Base-by-base conservation (phyloP, 2,888 invertebrate genomes). In the Idaea straminata region DNA sequence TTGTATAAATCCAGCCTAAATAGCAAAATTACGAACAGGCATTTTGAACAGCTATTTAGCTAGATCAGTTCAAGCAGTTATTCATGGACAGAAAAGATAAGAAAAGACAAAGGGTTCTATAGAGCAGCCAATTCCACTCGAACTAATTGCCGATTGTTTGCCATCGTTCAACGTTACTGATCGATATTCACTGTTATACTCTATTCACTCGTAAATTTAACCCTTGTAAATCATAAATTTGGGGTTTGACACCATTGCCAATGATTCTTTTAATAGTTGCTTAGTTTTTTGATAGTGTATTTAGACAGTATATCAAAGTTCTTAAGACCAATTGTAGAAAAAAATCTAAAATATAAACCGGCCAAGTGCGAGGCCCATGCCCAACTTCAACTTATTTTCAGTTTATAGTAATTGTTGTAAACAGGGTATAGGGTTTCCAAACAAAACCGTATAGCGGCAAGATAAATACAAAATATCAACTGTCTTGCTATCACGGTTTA, bases 61-160 rank as follows among this genome's bases (percentile, higher is more conserved):
- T 64, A 63, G 63, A 62, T 81, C 83, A 83, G 82, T 83, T 82
- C 78, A 81, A 72, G 70, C 80, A 80, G 79, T 84, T 84, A 84
- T 85, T 83, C 76, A 72, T 71, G 68, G 74, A 72, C 38, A 57
- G 64, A 62, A 57, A 35, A 69, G 66, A 62, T 64, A 66, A 16
- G 15, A 34, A 34, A 67, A 74, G 77, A 86, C 85, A 87, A 85
- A 83, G 76, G 81, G 77, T 64, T 69, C 78, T 77, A 86, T 86
- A 85, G 87, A 87, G 84, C 83, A 83, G 81, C 78, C 78, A 80
- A 84, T 83, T 83, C 82, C 77, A 80, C 77, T 82, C 75, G 62
- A 76, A 79, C 88, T 88, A 88, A 88, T 88, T 87, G 84, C 85
- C 85, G 76, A 85, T 88, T 87, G 86, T 87, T 87, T 86, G 75